Evolutionary conservation across 2,113 vertebrate genomes (phyloP).

Genomic region (Scytalopus superciliaris): DNA sequence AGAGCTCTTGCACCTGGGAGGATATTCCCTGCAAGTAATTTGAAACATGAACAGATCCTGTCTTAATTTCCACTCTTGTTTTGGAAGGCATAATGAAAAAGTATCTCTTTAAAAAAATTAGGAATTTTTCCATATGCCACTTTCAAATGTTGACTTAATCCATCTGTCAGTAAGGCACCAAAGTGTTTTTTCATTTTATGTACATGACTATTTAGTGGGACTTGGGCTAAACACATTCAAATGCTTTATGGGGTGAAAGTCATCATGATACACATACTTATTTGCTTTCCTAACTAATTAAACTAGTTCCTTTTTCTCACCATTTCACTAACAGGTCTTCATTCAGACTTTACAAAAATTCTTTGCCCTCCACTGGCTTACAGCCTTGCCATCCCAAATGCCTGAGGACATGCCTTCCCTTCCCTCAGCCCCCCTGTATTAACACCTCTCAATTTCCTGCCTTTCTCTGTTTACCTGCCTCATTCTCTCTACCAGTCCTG

Average conservation of each 20-base stretch:
- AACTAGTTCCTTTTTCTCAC: background rate
- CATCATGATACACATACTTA: background rate
- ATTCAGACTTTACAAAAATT: background rate
- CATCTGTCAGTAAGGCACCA: background rate
- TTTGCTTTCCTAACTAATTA: background rate
- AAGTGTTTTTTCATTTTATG: background rate
- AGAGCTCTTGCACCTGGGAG: background rate
- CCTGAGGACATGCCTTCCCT: no score
- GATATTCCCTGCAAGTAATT: background rate
- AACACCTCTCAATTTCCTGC: background rate
- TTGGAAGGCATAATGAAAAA: background rate
- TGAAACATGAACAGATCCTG: background rate
- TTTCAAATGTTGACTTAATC: background rate
- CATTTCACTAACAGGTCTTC: background rate
- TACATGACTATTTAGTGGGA: rapidly evolving
- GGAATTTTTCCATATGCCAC: background rate
- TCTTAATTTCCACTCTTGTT: background rate
- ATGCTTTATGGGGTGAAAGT: background rate
- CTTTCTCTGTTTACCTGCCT: background rate
- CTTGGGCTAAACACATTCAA: background rate
- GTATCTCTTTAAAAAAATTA: background rate
- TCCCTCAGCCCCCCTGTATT: rapidly evolving
- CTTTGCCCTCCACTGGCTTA: background rate
- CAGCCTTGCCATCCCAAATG: background rate
- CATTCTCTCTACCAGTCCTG: background rate